Evolutionary conservation across 2,888 invertebrate genomes (phyloP), one percentile per base, ranked within the genome.

Genomic region (Tipula helvola): DNA sequence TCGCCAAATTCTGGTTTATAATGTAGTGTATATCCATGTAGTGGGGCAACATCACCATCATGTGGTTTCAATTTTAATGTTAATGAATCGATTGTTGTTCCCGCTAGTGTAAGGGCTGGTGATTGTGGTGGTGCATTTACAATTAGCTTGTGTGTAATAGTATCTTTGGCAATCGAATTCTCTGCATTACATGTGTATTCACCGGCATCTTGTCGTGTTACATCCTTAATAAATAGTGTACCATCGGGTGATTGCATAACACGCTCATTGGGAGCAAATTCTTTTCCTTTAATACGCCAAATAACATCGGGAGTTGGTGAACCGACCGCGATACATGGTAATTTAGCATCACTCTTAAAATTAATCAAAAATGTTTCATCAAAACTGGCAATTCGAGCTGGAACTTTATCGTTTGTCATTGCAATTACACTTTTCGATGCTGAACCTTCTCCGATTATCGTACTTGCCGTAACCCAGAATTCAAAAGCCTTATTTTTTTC

Each of bases 1-100:
- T 97, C 97, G 18, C 97, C 97, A 90, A 97, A 98, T 91, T 98
- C 98, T 87, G 97, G 97, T 90, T 98, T 98, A 93, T 97, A 97
- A 90, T 97, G 96, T 88, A 98, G 94, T 41, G 96, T 96, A 92
- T 97, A 97, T 0, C 98, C 98, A 89, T 97, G 97, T 88, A 97
- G 95, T n/a, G 97, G 97, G 47, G 97, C 96, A 84, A 95, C 95
- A 90, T 97, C 97, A 13, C 94, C 94, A 86, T 96, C 95, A 89
- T 95, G 95, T 3, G 95, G 94, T 88, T 94, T 94, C 89, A 96
- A 91, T 90, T 95, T 95, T 89, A 96, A 93, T 5, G 95, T 95
- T 89, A 96, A 92, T 0, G 95, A 94, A 89, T 95, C 95, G 1
- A 95, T 96, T 1, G 96, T 96, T 0, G 95, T 95, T n/a, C 95